These are phyloP conservation scores for Phaenicophaeus curvirostris DNA, from an alignment of 2,797 vertebrate genomes.

Conservation along the genomic window DNA sequence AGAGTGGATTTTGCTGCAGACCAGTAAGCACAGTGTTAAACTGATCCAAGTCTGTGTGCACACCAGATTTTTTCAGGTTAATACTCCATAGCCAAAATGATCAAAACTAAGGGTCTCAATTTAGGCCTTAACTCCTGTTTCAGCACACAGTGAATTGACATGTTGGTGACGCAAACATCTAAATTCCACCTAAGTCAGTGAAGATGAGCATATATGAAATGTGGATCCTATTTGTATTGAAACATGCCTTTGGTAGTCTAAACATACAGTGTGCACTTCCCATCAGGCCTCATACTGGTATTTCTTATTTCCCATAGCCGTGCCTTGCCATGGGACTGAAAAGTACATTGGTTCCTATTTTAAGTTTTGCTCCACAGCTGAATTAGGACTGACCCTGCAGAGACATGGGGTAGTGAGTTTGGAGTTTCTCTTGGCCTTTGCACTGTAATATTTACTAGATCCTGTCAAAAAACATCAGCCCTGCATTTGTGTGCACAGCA, in stretches of 20 bases:
- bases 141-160: background rate
- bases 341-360: background rate
- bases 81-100: background rate
- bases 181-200: background rate
- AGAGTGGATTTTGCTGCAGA: background rate
- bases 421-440: background rate
- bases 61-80: background rate
- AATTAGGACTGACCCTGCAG: background rate
- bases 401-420: rapidly evolving
- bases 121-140: background rate
- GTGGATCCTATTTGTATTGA: background rate
- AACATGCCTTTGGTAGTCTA: background rate
- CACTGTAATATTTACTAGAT: rapidly evolving
- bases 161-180: too few relatives aligned
- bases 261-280: background rate
- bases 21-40: background rate
- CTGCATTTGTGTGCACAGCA: background rate
- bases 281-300: background rate
- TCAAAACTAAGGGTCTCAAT: background rate
- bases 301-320: background rate
- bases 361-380: background rate
- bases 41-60: background rate
- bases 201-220: background rate
- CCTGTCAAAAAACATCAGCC: background rate
- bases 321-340: background rate